A percentile compares a stretch with the other conserved stretches of the same genome.
phyloP scores from a whole-genome alignment of 2,113 vertebrate genomes.

The Mionectes macconnelli region DNA sequence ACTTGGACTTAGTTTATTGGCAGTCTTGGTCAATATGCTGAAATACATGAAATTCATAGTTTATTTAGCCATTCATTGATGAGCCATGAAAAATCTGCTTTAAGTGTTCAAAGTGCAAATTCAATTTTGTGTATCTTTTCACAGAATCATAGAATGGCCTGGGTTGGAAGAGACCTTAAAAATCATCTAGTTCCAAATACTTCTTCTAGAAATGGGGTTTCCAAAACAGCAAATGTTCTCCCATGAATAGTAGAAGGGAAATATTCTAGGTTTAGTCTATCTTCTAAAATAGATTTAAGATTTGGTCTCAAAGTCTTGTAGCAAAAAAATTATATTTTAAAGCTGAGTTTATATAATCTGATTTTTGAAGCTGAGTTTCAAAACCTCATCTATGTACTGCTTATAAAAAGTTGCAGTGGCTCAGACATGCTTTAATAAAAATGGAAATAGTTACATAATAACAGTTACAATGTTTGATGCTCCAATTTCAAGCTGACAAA shows the following conservation, averaged over 20 bases:
- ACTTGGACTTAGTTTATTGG: conserved; percentile 44
- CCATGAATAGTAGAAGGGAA: neutral
- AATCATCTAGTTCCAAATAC: neutral
- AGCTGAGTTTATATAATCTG: neutral
- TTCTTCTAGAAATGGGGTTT: neutral
- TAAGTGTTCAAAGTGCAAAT: conserved; percentile 15
- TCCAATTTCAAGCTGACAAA: conserved; percentile 3
- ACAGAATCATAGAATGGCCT: neutral
- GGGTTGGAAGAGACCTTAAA: neutral
- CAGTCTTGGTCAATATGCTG: conserved; percentile 5
- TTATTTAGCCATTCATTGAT: neutral
- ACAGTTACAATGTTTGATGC: neutral
- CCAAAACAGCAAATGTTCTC: neutral
- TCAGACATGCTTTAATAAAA: neutral
- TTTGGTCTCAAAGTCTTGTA: neutral
- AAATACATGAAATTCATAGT: conserved; percentile 5
- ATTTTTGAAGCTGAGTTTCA: neutral
- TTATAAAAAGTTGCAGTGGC: neutral
- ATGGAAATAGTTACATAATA: neutral
- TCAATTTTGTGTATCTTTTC: neutral
- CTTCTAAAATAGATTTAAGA: neutral
- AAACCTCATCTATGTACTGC: neutral
- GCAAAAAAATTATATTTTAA: neutral
- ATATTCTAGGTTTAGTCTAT: neutral
- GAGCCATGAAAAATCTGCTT: neutral